A percentile compares a stretch with the other conserved stretches of the same genome.
Conservation (phyloP, 1,140 invertebrate genomes). For the Aleiodes sp. region DNA sequence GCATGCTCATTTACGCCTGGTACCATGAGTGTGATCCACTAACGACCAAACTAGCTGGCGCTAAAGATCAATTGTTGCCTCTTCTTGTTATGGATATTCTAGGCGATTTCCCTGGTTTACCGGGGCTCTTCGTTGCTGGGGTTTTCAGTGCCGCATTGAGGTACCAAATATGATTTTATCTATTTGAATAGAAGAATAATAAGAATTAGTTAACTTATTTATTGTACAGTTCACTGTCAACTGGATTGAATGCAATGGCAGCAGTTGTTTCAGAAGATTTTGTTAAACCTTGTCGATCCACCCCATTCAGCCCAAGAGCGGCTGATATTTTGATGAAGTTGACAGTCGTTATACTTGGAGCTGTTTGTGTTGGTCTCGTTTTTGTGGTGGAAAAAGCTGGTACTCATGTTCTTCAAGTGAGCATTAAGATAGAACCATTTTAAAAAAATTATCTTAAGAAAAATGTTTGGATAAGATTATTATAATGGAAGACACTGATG, state of each 20-base stretch:
- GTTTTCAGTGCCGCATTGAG: constrained; percentile 78
- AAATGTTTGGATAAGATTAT: constrained; percentile 2
- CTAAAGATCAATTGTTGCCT: constrained; percentile 76
- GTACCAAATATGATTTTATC: too few species aligned
- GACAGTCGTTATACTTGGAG: constrained; percentile 72
- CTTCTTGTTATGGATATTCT: constrained; percentile 76
- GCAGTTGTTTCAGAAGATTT: constrained; percentile 86
- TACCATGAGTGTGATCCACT: constrained; percentile 82
- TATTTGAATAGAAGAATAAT: constrained; percentile 19
- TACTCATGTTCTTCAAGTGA: constrained; percentile 75
- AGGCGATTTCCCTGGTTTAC: constrained; percentile 73
- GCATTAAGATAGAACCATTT: too few species aligned
- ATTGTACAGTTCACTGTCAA: constrained; percentile 77
- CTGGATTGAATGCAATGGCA: constrained; percentile 83
- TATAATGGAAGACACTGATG: constrained; percentile 20
- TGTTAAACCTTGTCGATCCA: constrained; percentile 72
- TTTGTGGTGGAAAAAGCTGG: constrained; percentile 78
- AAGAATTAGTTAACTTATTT: constrained; percentile 29
- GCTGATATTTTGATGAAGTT: constrained; percentile 74
- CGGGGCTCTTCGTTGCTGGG: constrained; percentile 82
- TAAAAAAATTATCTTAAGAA: too few species aligned
- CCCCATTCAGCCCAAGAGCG: constrained; percentile 68
- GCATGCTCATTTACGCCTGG: constrained; percentile 67
- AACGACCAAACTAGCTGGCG: constrained; percentile 68
- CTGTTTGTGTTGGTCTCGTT: constrained; percentile 72